Percentiles rank a stretch among this genome's conserved stretches.
phyloP scores from a whole-genome alignment of 1,140 invertebrate genomes.

The Orussus abietinus region DNA sequence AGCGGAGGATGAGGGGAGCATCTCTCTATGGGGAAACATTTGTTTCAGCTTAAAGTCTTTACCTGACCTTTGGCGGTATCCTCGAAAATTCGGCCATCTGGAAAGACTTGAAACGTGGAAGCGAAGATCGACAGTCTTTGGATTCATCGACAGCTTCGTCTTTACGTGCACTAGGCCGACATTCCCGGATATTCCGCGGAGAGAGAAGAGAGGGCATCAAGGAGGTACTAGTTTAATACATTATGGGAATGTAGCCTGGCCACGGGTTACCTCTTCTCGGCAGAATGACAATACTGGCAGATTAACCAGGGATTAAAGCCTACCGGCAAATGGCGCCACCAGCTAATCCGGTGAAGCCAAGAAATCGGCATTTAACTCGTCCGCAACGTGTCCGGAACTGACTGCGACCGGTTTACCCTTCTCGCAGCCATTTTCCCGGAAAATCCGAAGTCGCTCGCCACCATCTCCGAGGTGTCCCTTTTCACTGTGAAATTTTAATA shows the following conservation, averaged over 20 bases:
- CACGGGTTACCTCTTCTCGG: not conserved
- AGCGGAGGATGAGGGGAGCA: too few species aligned
- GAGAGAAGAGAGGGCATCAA: conserved; percentile 15
- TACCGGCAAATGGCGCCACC: conserved; percentile 23
- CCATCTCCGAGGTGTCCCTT: too few species aligned
- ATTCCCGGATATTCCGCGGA: conserved; percentile 2
- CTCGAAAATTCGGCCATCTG: conserved; percentile 31
- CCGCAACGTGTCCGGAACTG: too few species aligned
- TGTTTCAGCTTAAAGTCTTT: conserved; percentile 33
- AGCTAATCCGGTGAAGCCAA: conserved; percentile 16
- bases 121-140: conserved; percentile 12
- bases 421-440: too few species aligned
- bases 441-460: too few species aligned
- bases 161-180: too few species aligned
- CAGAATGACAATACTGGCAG: conserved; percentile 8
- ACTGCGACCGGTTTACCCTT: too few species aligned
- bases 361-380: too few species aligned
- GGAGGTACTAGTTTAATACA: conserved; percentile 7
- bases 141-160: too few species aligned
- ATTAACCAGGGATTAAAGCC: conserved; percentile 12
- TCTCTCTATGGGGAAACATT: too few species aligned
- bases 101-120: conserved; percentile 38
- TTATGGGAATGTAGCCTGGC: conserved; percentile 2
- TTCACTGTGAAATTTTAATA: too few species aligned
- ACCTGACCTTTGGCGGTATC: conserved; percentile 13